These are phyloP conservation scores for Pinctada fucata DNA, from an alignment of 2,888 invertebrate genomes.

Conservation along the genomic window DNA sequence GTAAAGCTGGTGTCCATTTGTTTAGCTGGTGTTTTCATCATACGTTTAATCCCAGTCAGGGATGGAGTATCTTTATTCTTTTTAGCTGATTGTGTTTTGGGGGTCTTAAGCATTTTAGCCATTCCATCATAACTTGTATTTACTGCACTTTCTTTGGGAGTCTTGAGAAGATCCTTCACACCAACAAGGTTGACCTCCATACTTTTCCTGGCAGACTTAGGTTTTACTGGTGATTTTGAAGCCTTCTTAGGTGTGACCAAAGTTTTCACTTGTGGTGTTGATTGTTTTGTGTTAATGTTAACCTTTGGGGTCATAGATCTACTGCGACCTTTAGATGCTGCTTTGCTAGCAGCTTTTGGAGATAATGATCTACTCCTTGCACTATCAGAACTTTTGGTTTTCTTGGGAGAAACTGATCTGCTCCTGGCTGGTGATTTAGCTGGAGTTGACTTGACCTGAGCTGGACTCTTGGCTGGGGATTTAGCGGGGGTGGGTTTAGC, in stretches of 20 bases:
- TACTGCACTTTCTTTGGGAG: constrained; percentile 4
- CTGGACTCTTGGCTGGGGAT: constrained; percentile 19
- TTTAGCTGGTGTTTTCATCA: constrained; percentile 44
- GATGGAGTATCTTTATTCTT: constrained; percentile 28
- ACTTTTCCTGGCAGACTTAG: constrained; percentile 6
- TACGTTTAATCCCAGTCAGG: constrained; percentile 32
- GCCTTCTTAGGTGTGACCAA: background rate
- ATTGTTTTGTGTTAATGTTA: too few relatives aligned
- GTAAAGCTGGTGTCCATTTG: constrained; percentile 40
- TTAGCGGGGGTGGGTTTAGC: constrained; percentile 27
- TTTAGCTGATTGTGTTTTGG: constrained; percentile 41
- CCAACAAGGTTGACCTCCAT: background rate
- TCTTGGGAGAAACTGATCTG: background rate
- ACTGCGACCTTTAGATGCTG: too few relatives aligned
- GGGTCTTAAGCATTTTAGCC: constrained; percentile 54
- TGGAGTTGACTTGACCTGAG: constrained; percentile 7
- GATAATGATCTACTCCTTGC: too few relatives aligned
- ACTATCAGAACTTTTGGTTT: too few relatives aligned
- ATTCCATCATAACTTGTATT: constrained; percentile 56
- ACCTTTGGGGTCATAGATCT: too few relatives aligned
- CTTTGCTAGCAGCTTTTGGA: too few relatives aligned
- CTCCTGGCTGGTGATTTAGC: constrained; percentile 14
- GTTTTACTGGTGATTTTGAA: background rate
- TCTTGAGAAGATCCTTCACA: constrained; percentile 9
- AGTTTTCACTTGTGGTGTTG: background rate